phyloP scores from a whole-genome alignment of 2,113 vertebrate genomes.

The Spheniscus mendiculus region DNA sequence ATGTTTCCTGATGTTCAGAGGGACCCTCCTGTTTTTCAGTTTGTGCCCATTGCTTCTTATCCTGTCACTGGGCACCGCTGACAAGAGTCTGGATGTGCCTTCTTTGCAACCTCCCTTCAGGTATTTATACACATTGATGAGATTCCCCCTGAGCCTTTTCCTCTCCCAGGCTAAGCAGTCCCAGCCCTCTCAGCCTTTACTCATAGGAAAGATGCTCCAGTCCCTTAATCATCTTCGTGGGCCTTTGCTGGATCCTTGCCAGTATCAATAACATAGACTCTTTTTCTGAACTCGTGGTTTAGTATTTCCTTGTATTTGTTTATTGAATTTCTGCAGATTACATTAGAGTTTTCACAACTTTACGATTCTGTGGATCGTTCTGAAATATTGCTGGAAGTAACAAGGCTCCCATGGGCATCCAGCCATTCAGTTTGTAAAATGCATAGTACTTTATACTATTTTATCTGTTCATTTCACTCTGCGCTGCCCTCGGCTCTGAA shows the following conservation, averaged over 20 bases:
- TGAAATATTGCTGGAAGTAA: not conserved
- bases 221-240: not conserved
- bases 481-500: not conserved
- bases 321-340: not conserved
- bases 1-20: not conserved
- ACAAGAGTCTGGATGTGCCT: not conserved
- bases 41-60: not conserved
- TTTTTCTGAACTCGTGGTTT: not conserved
- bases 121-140: not conserved
- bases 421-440: not conserved
- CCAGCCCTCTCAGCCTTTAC: not conserved
- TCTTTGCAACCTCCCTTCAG: not conserved
- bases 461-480: conserved; percentile 1
- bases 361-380: not conserved
- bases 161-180: not conserved
- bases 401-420: not conserved
- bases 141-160: not conserved
- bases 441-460: not conserved
- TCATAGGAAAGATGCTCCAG: not conserved
- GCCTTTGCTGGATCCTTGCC: not conserved
- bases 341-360: not conserved
- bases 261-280: not conserved
- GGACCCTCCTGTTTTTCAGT: rapidly evolving
- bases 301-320: not conserved
- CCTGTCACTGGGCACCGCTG: not conserved